These are phyloP conservation scores for Tamandua tetradactyla DNA, from an alignment of 2,797 vertebrate species.

Conservation along the genomic window DNA sequence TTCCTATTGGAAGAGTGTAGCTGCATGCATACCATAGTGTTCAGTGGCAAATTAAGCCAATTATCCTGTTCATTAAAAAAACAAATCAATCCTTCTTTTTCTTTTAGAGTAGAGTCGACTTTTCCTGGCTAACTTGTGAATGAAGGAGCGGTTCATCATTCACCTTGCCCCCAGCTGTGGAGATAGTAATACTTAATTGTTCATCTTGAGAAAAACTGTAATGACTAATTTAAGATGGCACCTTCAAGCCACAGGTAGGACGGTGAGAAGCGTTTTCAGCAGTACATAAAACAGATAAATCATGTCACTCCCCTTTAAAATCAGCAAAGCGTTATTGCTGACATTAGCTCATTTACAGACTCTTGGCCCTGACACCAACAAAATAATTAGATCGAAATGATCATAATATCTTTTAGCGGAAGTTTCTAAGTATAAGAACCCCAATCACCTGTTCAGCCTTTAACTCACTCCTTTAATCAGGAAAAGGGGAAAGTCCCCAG, in stretches of 20 bases:
- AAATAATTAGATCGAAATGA: conserved; percentile 66
- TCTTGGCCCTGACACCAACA: conserved; percentile 4
- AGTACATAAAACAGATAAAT: fast-evolving
- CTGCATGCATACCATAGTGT: background rate
- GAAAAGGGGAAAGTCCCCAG: background rate
- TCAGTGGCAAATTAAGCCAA: too few species aligned
- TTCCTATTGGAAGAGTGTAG: background rate
- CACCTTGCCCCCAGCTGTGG: background rate
- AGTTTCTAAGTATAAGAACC: conserved; percentile 8
- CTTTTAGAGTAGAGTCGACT: background rate
- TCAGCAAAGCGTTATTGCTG: background rate
- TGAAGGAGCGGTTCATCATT: fast-evolving
- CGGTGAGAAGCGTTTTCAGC: background rate
- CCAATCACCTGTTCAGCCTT: conserved; percentile 11
- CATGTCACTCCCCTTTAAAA: background rate
- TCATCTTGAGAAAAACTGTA: background rate
- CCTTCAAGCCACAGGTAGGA: too few species aligned
- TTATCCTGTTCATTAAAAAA: background rate
- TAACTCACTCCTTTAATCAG: conserved; percentile 16
- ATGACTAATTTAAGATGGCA: background rate
- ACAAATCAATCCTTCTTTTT: background rate
- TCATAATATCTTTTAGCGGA: conserved; percentile 51
- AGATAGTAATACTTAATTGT: too few species aligned
- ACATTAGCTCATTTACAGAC: conserved; percentile 37
- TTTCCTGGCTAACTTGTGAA: background rate